phyloP scores from a whole-genome alignment of 2,888 invertebrate genomes.

The Trissolcus japonicus region DNA sequence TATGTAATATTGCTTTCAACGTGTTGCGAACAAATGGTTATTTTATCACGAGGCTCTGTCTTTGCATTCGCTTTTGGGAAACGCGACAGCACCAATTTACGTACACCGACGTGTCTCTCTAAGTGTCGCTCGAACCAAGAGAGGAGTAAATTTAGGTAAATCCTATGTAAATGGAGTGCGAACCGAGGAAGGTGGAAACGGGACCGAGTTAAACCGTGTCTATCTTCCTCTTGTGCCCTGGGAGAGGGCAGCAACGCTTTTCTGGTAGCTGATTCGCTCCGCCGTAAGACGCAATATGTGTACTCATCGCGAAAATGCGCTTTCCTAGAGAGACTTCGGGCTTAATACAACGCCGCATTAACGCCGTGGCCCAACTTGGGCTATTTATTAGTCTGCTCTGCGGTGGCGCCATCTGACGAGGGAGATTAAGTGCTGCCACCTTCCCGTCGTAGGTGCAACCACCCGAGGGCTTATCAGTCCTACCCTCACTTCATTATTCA shows the following conservation, averaged over 20 bases:
- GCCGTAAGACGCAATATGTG: slow-evolving; percentile 58
- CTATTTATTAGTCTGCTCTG: slow-evolving; percentile 70
- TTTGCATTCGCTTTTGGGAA: slow-evolving; percentile 49
- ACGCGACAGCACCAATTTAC: slow-evolving; percentile 57
- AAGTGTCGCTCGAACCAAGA: slow-evolving; percentile 35
- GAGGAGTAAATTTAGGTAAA: slow-evolving; percentile 59
- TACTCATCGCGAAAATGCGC: slow-evolving; percentile 54
- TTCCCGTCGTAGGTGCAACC: neutral
- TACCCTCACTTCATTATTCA: too few relatives aligned
- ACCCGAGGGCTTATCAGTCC: too few relatives aligned
- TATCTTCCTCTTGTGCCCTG: slow-evolving; percentile 17
- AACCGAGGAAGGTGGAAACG: neutral
- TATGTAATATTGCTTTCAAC: slow-evolving; percentile 54
- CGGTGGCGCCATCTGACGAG: slow-evolving; percentile 69
- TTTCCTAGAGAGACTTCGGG: slow-evolving; percentile 24
- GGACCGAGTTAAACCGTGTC: slow-evolving; percentile 13
- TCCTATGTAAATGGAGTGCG: slow-evolving; percentile 57
- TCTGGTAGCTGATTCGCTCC: slow-evolving; percentile 38
- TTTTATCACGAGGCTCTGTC: slow-evolving; percentile 53
- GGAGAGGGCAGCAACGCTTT: slow-evolving; percentile 36
- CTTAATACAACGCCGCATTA: slow-evolving; percentile 68
- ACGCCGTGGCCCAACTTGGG: slow-evolving; percentile 69
- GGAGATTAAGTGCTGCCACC: slow-evolving; percentile 60
- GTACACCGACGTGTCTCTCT: slow-evolving; percentile 51
- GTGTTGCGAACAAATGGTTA: slow-evolving; percentile 56